Evolutionary conservation across 2,888 invertebrate genomes (phyloP).

Genomic region (Mycalesis mineus): DNA sequence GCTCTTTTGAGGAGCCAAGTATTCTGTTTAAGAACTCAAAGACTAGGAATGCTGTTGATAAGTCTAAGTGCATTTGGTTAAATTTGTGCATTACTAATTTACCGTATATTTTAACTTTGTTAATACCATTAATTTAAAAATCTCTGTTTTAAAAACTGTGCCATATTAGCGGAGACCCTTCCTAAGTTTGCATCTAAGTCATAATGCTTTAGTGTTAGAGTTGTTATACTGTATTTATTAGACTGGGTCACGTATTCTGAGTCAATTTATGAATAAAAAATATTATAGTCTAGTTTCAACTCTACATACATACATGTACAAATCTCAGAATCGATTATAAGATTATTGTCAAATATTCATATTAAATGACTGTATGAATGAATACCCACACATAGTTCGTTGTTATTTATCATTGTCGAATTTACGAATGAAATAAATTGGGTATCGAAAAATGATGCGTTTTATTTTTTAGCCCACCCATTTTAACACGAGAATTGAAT

Average conservation of each 20-base stretch:
- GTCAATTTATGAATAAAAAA: slow-evolving; percentile 46
- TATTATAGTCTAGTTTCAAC: slow-evolving; percentile 30
- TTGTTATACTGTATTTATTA: slow-evolving; percentile 31
- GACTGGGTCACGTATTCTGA: slow-evolving; percentile 53
- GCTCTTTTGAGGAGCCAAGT: no score
- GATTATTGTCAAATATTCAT: slow-evolving; percentile 46
- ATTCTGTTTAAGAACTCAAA: no score
- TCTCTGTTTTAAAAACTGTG: no score
- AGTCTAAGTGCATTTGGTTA: no score
- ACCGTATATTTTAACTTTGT: no score
- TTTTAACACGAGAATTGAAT: background rate
- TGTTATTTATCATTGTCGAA: slow-evolving; percentile 59
- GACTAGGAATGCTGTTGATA: no score
- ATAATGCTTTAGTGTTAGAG: slow-evolving; percentile 13
- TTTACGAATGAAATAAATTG: slow-evolving; percentile 61
- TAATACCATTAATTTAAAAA: no score
- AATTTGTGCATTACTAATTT: no score
- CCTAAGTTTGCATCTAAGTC: no score
- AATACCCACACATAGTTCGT: slow-evolving; percentile 62
- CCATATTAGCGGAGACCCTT: no score
- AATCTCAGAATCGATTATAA: slow-evolving; percentile 44
- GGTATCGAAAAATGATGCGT: slow-evolving; percentile 43
- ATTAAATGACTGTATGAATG: slow-evolving; percentile 53
- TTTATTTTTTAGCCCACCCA: slow-evolving; percentile 31
- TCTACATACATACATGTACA: slow-evolving; percentile 69